These are phyloP conservation scores for Progne subis DNA, from an alignment of 2,113 vertebrate genomes.

Conservation along the genomic window DNA sequence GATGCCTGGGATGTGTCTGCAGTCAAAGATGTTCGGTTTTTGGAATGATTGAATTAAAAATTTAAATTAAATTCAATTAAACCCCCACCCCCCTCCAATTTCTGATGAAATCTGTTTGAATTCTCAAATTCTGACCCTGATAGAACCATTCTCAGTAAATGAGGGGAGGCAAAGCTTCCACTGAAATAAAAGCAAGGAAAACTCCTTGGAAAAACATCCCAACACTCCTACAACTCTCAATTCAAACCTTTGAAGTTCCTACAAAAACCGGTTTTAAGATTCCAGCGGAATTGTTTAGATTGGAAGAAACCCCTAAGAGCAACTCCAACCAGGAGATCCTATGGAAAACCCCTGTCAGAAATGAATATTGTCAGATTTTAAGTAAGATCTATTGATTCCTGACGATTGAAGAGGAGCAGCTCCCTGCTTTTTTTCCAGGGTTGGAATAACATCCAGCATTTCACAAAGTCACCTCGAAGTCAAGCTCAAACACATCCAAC, in stretches of 20 bases:
- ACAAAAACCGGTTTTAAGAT: neutral
- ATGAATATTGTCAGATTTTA: neutral
- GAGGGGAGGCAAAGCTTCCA: neutral
- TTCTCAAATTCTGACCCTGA: neutral
- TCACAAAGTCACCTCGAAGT: neutral
- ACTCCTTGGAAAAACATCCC: neutral
- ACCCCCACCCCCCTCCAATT: fast-evolving
- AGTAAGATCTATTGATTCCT: neutral
- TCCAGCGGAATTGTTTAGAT: neutral
- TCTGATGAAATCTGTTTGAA: neutral
- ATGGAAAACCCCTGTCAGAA: neutral
- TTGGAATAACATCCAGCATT: neutral
- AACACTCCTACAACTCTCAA: neutral
- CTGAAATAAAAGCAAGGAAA: neutral
- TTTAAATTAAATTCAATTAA: neutral
- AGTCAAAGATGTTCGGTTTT: neutral
- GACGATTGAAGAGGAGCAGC: neutral
- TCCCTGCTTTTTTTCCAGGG: neutral
- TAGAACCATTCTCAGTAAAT: neutral
- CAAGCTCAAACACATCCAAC: neutral
- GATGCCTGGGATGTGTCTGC: neutral
- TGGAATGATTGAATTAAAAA: neutral
- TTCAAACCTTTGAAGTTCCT: neutral
- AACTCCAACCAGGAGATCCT: neutral
- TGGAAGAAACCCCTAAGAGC: neutral